Percentiles rank a stretch among this genome's conserved stretches.
Evolutionary conservation across 1,140 invertebrate genomes (phyloP).

Genomic region (Zaprionus taronus): DNA sequence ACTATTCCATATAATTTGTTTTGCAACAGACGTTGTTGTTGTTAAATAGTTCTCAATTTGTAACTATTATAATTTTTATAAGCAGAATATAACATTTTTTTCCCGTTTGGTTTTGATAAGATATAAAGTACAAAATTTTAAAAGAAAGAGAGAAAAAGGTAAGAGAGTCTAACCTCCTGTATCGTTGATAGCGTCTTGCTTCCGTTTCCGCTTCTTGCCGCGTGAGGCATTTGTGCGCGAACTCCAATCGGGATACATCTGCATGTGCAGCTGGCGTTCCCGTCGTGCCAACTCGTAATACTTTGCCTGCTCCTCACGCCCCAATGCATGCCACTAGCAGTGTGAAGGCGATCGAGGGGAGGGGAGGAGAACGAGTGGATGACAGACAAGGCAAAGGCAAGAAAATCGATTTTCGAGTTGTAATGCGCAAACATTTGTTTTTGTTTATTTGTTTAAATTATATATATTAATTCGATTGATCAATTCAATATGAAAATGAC

Average conservation of each 20-base stretch:
- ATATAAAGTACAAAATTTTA: conserved; percentile 44
- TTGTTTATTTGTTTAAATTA: conserved; percentile 17
- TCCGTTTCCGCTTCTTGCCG: conserved; percentile 99
- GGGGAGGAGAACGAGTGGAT: neutral
- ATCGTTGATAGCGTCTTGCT: conserved; percentile 97
- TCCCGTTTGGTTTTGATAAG: conserved; percentile 34
- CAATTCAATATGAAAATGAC: neutral
- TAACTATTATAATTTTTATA: neutral
- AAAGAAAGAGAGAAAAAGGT: conserved; percentile 41
- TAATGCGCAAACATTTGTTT: conserved; percentile 35
- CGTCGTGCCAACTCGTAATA: conserved; percentile 99
- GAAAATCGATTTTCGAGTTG: conserved; percentile 14
- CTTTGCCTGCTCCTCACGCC: conserved; percentile 99
- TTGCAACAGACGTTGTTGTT: neutral
- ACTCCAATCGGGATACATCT: conserved; percentile 99
- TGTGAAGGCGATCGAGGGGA: conserved; percentile 35
- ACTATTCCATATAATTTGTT: neutral
- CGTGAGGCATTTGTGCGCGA: conserved; percentile 98
- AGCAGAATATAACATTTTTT: neutral
- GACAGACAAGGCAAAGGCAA: neutral
- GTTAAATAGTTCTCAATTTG: neutral
- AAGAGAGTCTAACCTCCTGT: conserved; percentile 91
- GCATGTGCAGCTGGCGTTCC: conserved; percentile 99
- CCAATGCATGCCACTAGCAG: conserved; percentile 97
- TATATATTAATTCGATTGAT: neutral